Evolutionary conservation across 2,888 invertebrate species (phyloP).

Genomic region (Chaitophorus viminalis): DNA sequence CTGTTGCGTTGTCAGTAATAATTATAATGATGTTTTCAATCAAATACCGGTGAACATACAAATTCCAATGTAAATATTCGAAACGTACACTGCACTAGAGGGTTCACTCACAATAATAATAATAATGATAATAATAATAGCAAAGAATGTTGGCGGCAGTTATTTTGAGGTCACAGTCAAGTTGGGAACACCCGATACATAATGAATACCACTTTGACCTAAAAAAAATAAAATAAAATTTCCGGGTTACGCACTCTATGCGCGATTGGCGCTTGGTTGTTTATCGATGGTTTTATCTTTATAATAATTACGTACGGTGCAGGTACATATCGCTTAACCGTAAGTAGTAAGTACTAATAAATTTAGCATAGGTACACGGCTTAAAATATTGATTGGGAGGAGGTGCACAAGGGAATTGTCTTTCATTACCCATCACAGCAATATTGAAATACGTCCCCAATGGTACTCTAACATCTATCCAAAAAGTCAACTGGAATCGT

Average conservation of each 20-base stretch:
- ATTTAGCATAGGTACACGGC: no score
- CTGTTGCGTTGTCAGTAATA: background rate
- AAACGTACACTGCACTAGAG: background rate
- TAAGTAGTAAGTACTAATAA: no score
- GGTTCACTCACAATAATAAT: background rate
- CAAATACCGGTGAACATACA: background rate
- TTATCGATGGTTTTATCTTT: background rate
- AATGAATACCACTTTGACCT: slow-evolving; percentile 50
- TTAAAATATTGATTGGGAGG: no score
- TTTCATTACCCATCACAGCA: no score
- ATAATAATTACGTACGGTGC: background rate
- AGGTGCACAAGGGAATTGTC: no score
- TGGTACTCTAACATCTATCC: no score
- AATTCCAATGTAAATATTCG: slow-evolving; percentile 33
- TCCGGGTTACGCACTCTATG: slow-evolving; percentile 47
- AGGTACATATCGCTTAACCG: no score
- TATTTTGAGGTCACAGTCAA: slow-evolving; percentile 52
- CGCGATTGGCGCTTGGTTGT: background rate
- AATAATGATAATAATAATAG: background rate
- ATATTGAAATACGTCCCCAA: no score
- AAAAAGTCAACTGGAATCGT: no score
- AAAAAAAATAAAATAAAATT: slow-evolving; percentile 43
- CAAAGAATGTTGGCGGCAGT: slow-evolving; percentile 43
- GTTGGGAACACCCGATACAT: slow-evolving; percentile 40
- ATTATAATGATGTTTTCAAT: background rate